These are phyloP conservation scores for Condylura cristata DNA, from an alignment of 2,113 vertebrate species.

Conservation along the genomic window DNA sequence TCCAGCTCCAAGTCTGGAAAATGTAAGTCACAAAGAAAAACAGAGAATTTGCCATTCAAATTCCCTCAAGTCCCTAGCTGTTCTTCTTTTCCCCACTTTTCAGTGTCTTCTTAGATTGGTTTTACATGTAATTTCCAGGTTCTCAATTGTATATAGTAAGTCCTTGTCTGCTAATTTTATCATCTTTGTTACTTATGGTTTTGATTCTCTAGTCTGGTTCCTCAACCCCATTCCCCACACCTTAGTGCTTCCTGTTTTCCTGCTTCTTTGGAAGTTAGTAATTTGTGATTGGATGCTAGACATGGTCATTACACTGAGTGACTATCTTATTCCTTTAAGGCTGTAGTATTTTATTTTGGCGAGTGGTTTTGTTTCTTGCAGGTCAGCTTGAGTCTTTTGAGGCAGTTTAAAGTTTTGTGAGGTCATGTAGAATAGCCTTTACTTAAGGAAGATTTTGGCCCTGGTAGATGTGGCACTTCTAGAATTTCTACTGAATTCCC, in stretches of 20 bases:
- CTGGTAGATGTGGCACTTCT: background rate
- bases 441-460: background rate
- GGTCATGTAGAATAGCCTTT: background rate
- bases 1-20: background rate
- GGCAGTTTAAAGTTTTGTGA: background rate
- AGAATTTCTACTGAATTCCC: background rate
- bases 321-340: conserved; percentile 3
- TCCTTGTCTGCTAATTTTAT: background rate
- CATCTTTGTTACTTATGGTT: background rate
- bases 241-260: background rate
- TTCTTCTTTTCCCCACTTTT: background rate
- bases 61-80: background rate
- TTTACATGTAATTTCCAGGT: conserved; percentile 11
- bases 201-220: background rate
- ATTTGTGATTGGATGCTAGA: background rate
- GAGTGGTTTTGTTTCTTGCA: background rate
- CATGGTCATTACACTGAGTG: background rate
- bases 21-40: background rate
- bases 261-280: background rate
- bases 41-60: background rate
- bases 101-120: background rate
- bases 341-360: background rate
- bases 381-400: background rate
- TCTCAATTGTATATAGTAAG: background rate
- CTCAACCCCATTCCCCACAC: fast-evolving